Conservation (phyloP, 2,888 invertebrate species). For the Mythimna pallens region DNA sequence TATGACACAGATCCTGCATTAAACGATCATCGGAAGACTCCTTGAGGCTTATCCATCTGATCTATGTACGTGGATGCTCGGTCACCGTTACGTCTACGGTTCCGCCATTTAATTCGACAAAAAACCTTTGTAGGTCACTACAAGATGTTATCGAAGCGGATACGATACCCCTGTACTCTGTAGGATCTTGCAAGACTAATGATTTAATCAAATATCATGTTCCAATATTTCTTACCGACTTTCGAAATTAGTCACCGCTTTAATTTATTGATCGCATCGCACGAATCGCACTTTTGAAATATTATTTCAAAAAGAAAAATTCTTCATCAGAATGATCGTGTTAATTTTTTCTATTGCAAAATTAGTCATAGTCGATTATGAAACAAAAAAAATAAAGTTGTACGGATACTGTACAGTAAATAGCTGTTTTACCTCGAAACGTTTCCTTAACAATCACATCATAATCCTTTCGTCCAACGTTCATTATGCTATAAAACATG, state of each 20-base stretch:
- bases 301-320: neutral
- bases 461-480: constrained; percentile 23
- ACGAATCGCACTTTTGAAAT: constrained; percentile 2
- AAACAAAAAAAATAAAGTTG: neutral
- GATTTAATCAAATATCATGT: constrained; percentile 11
- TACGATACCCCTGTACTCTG: constrained; percentile 21
- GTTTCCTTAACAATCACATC: constrained; percentile 18
- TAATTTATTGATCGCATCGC: constrained; percentile 4
- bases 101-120: constrained; percentile 42
- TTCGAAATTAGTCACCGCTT: constrained; percentile 28
- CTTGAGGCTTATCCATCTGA: constrained; percentile 22
- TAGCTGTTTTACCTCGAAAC: constrained; percentile 18
- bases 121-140: constrained; percentile 49
- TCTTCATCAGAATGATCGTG: constrained; percentile 13
- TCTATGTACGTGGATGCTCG: constrained; percentile 25
- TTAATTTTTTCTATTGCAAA: neutral
- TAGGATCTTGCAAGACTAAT: constrained; percentile 36
- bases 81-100: constrained; percentile 36
- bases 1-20: constrained; percentile 16
- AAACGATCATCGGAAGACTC: constrained; percentile 12
- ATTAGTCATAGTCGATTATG: neutral
- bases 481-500: constrained; percentile 36
- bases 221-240: constrained; percentile 21
- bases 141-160: constrained; percentile 42
- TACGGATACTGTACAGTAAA: neutral